phyloP scores from a whole-genome alignment of 2,888 invertebrate species.

The Athalia cordata region DNA sequence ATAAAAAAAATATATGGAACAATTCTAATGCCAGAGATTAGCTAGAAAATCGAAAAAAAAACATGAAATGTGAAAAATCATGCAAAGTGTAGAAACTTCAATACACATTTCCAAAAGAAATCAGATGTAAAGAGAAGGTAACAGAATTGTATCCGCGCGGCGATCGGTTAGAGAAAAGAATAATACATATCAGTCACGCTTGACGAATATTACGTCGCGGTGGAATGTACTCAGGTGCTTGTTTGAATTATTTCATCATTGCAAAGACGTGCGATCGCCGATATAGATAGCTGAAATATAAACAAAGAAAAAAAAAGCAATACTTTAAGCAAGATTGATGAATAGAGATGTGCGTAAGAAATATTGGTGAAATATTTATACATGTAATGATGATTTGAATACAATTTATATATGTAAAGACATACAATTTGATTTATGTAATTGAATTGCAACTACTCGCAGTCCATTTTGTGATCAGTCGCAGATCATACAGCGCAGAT shows the following conservation, averaged over 20 bases:
- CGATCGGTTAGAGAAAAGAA: too few species aligned
- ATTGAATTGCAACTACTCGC: conserved; percentile 10
- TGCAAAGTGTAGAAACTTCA: neutral
- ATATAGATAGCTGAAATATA: neutral
- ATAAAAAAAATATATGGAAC: neutral
- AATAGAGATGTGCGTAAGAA: neutral
- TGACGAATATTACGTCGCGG: neutral
- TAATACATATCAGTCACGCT: neutral
- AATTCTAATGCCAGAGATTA: neutral
- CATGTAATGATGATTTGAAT: conserved; percentile 4
- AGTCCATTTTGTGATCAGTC: neutral
- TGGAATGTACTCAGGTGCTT: conserved; percentile 5
- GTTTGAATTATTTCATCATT: neutral
- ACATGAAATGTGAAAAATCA: neutral
- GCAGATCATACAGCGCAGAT: neutral
- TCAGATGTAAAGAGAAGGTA: neutral
- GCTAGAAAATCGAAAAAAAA: neutral
- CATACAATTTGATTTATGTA: neutral
- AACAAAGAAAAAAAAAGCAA: neutral
- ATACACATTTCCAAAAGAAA: neutral
- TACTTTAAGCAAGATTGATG: neutral
- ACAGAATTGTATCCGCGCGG: too few species aligned
- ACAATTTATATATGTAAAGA: neutral
- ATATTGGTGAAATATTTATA: conserved; percentile 7
- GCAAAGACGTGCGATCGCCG: neutral